Evolutionary conservation across 2,797 vertebrate genomes (phyloP), one percentile per base, ranked within the genome.

Genomic region (Melanogrammus aeglefinus): DNA sequence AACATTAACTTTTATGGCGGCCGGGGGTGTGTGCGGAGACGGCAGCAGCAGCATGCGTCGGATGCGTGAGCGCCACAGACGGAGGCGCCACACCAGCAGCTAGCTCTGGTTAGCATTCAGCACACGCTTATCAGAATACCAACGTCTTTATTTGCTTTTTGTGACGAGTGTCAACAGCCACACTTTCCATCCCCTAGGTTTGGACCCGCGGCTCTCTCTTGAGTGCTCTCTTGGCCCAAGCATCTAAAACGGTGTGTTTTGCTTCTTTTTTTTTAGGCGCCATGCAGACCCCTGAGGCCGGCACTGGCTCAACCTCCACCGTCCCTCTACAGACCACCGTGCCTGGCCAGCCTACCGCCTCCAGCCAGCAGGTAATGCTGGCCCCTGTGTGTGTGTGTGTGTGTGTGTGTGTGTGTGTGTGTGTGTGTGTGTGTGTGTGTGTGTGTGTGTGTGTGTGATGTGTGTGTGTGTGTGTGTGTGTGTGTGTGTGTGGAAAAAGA

Each of bases 211-310:
- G 9, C 6, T 39, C 38, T 39, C 38, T 51, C 9, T 31, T 31
- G 12, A 24, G 4, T 66, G 24, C 75, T 76, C 44, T 44, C 24
- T 27, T 5, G 29, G 33, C 36, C 31, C 21, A 24, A 12, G n/a
- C 63, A 4, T 36, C n/a, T 70, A 69, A 69, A 9, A 69, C 33
- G 39, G 16, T 57, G 73, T 38, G 12, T 75, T 80, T 63, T 41
- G 72, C 2, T 82, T n/a, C 2, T 82, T n/a, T 86, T 81, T n/a
- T 2, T 82, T 47, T 18, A 95, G 94, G 93, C 90, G 92, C 94
- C 94, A 99, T 99, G 98, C 98, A 99, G 96, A 97, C 94, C 88
- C 94, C 97, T 72, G 97, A 99, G 92, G 94, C 94, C 79, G 95
- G 95, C 89, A 94, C 96, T 79, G 97, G 98, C 83, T 92, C 96